Conservation (phyloP, 2,113 vertebrate genomes). For the Hippocampus zosterae region DNA sequence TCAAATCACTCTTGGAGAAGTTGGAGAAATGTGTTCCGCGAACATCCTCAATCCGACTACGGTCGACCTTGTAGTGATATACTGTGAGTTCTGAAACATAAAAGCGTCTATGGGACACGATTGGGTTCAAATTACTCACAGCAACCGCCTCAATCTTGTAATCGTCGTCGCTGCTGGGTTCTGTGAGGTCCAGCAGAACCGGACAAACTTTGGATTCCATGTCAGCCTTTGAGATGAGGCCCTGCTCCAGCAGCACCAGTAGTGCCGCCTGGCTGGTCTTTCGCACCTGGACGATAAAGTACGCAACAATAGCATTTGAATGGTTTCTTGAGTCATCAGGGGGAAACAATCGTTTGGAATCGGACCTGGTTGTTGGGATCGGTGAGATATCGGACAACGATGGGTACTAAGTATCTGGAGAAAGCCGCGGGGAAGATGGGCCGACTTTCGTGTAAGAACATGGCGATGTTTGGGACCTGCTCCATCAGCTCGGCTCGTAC, state of each 20-base stretch:
- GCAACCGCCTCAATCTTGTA: conserved; percentile 86
- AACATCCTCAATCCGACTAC: background rate
- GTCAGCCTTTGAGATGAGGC: conserved; percentile 81
- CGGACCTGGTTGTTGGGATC: conserved; percentile 87
- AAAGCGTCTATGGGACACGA: background rate
- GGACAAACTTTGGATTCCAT: conserved; percentile 86
- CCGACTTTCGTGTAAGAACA: conserved; percentile 84
- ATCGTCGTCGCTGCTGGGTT: conserved; percentile 81
- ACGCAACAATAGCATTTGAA: rapidly evolving
- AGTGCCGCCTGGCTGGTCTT: conserved; percentile 88
- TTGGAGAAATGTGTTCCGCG: background rate
- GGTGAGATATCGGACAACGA: conserved; percentile 80
- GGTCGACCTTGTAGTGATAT: background rate
- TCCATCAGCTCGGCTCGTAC: conserved; percentile 88
- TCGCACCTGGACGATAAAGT: conserved; percentile 73
- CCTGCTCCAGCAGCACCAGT: conserved; percentile 84
- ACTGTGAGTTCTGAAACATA: background rate
- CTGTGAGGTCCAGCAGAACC: conserved; percentile 80
- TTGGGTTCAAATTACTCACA: conserved; percentile 65
- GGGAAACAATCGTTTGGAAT: background rate
- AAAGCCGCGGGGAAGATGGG: conserved; percentile 80
- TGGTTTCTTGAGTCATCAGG: background rate
- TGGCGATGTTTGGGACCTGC: conserved; percentile 82
- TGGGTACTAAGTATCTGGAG: conserved; percentile 83
- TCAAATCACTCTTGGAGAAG: background rate